Percentiles rank a stretch among this genome's conserved stretches.
phyloP scores from a whole-genome alignment of 2,888 invertebrate species.

The Homarus gammarus region DNA sequence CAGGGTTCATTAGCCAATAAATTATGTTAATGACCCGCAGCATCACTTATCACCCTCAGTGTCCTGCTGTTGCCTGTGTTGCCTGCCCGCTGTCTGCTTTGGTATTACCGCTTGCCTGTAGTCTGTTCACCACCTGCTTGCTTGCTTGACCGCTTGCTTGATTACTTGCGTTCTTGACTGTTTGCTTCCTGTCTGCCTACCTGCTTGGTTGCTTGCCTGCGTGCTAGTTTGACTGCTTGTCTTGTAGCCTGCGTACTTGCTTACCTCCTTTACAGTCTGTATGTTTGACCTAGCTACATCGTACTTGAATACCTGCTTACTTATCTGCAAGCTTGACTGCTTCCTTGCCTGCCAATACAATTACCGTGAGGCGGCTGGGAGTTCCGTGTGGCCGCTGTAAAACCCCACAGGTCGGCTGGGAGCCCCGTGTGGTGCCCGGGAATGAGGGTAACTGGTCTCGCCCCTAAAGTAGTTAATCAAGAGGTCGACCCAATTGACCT shows the following conservation, averaged over 20 bases:
- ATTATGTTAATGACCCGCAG: constrained; percentile 1
- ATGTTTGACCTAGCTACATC: too few relatives aligned
- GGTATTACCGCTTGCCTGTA: neutral
- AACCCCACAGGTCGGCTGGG: too few relatives aligned
- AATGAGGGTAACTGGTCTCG: too few relatives aligned
- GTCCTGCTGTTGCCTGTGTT: neutral
- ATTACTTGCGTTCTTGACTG: neutral
- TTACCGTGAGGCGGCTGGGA: too few relatives aligned
- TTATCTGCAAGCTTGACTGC: neutral
- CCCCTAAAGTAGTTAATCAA: too few relatives aligned
- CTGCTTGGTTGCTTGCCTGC: neutral
- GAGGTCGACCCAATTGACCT: too few relatives aligned
- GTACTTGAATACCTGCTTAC: neutral
- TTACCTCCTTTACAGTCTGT: neutral
- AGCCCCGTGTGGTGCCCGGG: too few relatives aligned
- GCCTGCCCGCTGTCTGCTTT: neutral
- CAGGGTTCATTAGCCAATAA: neutral
- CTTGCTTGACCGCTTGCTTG: neutral
- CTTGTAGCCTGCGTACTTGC: neutral
- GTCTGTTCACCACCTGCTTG: neutral
- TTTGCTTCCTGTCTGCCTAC: neutral
- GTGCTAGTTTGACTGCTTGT: too few relatives aligned
- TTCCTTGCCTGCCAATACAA: neutral
- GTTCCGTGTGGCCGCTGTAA: too few relatives aligned
- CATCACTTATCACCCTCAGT: neutral